Evolutionary conservation across 2,888 invertebrate genomes (phyloP).

Genomic region (Ornithoptera alexandrae): DNA sequence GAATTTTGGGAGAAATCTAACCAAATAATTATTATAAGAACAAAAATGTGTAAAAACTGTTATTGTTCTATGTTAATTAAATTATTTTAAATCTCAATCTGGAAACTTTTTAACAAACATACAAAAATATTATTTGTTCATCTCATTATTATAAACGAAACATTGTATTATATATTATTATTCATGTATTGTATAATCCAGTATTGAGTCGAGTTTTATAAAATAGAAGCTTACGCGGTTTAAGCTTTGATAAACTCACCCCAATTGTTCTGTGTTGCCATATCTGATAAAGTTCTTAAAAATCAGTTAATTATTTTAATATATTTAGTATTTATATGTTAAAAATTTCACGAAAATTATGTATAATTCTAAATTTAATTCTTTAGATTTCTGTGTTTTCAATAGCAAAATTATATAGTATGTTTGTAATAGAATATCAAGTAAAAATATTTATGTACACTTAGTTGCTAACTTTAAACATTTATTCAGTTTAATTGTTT

Average conservation of each 20-base stretch:
- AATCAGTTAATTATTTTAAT: not conserved
- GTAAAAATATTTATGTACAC: not conserved
- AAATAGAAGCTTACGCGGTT: not conserved
- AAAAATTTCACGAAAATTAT: not conserved
- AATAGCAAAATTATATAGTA: not conserved
- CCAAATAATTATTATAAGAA: too few relatives aligned
- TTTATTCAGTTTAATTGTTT: not conserved
- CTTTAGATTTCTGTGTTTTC: not conserved
- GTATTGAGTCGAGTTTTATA: not conserved
- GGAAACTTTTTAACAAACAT: too few relatives aligned
- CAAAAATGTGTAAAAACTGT: too few relatives aligned
- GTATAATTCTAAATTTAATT: not conserved
- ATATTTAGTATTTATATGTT: not conserved
- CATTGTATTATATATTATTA: not conserved
- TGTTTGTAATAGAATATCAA: not conserved
- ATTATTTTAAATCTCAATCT: too few relatives aligned
- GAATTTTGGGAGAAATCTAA: too few relatives aligned
- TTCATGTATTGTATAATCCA: not conserved
- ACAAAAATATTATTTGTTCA: too few relatives aligned
- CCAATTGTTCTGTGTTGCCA: not conserved
- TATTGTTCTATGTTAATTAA: too few relatives aligned
- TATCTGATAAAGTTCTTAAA: not conserved
- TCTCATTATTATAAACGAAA: not conserved
- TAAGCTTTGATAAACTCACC: not conserved
- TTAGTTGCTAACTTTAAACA: not conserved